These are phyloP conservation scores for Mormyrus hasselquistii DNA, from an alignment of 2,797 vertebrate species.

Conservation along the genomic window DNA sequence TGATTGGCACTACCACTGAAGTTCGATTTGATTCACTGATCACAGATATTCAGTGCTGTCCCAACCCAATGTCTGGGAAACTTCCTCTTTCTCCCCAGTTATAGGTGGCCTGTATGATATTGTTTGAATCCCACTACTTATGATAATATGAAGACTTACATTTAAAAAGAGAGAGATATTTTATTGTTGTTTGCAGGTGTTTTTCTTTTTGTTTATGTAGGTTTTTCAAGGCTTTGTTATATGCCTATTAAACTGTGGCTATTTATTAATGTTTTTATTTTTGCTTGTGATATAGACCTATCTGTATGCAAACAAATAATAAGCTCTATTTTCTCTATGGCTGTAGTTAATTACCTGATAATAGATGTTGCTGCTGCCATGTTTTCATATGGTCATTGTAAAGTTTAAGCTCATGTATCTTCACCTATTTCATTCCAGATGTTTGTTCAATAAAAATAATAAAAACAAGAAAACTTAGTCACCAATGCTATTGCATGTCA, in stretches of 20 bases:
- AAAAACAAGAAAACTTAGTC: background rate
- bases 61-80: background rate
- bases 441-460: background rate
- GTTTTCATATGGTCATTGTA: background rate
- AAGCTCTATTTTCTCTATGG: background rate
- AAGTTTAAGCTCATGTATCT: background rate
- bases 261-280: background rate
- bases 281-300: background rate
- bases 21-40: background rate
- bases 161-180: background rate
- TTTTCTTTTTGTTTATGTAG: background rate
- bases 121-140: background rate
- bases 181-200: background rate
- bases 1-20: background rate
- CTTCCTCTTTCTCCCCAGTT: background rate
- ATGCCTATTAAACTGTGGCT: background rate
- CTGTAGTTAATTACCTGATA: background rate
- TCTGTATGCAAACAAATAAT: background rate
- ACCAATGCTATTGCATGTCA: background rate
- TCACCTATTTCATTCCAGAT: background rate
- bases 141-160: background rate
- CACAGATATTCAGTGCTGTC: background rate
- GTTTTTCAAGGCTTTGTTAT: background rate
- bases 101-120: background rate
- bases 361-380: background rate